Percentiles rank a stretch among this genome's conserved stretches.
These are phyloP conservation scores for Carduelis carduelis DNA, from an alignment of 2,797 vertebrate genomes.

Conservation along the genomic window DNA sequence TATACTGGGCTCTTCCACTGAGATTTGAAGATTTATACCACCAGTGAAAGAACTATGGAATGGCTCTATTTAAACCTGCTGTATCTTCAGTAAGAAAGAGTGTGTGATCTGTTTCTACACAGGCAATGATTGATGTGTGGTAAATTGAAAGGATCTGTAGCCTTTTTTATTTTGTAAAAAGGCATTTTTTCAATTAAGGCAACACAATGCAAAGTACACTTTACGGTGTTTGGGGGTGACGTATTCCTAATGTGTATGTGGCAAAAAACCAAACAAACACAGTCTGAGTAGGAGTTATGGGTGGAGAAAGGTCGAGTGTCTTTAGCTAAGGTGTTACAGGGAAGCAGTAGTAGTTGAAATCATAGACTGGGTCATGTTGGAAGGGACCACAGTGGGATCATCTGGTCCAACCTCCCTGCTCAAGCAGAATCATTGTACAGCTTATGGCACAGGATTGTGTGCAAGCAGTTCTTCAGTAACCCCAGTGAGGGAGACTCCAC, in stretches of 20 bases:
- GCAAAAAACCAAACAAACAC: not conserved
- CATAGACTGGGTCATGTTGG: not conserved
- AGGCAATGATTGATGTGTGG: not conserved
- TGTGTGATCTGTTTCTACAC: not conserved
- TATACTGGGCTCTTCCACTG: slow-evolving; percentile 16
- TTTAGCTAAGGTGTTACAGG: not conserved
- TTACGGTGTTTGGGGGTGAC: not conserved
- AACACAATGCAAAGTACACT: not conserved
- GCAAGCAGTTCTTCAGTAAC: not conserved
- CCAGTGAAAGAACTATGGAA: not conserved
- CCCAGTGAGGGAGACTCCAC: not conserved
- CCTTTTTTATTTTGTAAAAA: not conserved
- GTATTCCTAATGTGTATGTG: not conserved
- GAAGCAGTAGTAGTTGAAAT: not conserved
- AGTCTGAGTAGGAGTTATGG: not conserved
- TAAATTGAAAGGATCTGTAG: not conserved
- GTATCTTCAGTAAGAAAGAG: not conserved
- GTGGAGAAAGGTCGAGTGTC: not conserved
- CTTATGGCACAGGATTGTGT: not conserved
- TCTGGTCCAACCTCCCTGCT: not conserved
- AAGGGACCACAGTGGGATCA: not conserved
- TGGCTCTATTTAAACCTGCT: not conserved
- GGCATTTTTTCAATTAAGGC: not conserved
- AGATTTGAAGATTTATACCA: slow-evolving; percentile 17
- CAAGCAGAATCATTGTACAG: not conserved